Evolutionary conservation across 1,140 invertebrate species (phyloP).

Genomic region (Euglossa dilemma): DNA sequence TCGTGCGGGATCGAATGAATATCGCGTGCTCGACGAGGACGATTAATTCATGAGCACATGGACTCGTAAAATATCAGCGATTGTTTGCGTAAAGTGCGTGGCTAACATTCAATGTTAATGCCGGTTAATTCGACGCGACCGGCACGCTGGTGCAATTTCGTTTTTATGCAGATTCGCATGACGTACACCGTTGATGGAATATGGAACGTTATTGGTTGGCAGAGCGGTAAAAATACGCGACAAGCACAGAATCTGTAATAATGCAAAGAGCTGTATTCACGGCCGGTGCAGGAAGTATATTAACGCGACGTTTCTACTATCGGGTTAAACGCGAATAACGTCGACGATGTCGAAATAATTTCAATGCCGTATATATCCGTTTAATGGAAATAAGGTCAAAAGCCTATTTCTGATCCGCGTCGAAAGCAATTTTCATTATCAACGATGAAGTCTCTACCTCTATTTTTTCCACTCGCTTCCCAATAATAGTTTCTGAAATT

Average conservation of each 20-base stretch:
- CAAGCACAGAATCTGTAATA: neutral
- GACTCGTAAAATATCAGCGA: conserved; percentile 15
- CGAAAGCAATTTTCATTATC: neutral
- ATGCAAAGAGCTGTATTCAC: conserved; percentile 3
- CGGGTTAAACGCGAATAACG: neutral
- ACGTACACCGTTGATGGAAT: neutral
- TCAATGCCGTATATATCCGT: neutral
- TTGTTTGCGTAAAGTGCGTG: neutral
- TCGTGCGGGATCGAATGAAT: neutral
- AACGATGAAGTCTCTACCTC: neutral
- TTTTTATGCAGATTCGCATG: conserved; percentile 28
- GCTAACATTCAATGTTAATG: conserved; percentile 38
- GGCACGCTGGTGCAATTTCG: neutral
- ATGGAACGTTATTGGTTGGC: conserved; percentile 19
- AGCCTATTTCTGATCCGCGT: too few species aligned
- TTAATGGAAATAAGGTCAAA: neutral
- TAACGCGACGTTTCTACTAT: neutral
- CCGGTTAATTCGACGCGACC: neutral
- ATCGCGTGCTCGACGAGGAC: neutral
- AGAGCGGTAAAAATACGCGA: neutral
- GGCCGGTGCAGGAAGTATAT: neutral
- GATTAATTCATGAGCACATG: conserved; percentile 29
- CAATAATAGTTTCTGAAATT: too few species aligned
- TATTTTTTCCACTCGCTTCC: too few species aligned
- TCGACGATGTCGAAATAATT: neutral